Conservation (phyloP, 2,113 vertebrate species). For the Sprattus sprattus region DNA sequence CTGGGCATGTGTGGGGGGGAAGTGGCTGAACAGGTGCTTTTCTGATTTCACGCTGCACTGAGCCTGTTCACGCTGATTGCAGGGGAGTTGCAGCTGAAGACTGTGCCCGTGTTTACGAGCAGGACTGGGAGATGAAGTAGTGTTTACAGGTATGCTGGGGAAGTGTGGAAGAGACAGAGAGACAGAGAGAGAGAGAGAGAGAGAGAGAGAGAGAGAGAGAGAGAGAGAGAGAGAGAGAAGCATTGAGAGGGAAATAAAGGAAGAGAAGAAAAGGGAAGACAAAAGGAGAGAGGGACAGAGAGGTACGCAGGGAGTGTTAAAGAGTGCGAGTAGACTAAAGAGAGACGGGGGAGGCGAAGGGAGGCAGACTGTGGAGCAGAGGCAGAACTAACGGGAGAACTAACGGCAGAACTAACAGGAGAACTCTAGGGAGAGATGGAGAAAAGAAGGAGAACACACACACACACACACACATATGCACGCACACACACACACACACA, state of each 20-base stretch:
- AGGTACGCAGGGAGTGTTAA: neutral
- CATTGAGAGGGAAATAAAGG: neutral
- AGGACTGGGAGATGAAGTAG: constrained; percentile 62
- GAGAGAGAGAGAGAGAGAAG: neutral
- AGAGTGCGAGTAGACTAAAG: neutral
- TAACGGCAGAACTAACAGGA: neutral
- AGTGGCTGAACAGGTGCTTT: constrained; percentile 76
- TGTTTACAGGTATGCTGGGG: constrained; percentile 64
- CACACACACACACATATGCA: too few species aligned
- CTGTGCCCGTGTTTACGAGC: neutral
- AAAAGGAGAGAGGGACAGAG: constrained; percentile 4
- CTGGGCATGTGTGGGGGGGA: constrained; percentile 54
- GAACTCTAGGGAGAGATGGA: neutral
- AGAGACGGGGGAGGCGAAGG: neutral
- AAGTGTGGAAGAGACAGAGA: constrained; percentile 13
- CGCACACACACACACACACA: too few species aligned
- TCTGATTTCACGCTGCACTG: constrained; percentile 75
- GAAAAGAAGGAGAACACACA: too few species aligned
- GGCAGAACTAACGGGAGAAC: neutral
- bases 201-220: constrained; percentile 19
- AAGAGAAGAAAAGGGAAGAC: constrained; percentile 21
- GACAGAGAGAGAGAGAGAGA: constrained; percentile 45
- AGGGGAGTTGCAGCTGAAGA: constrained; percentile 55
- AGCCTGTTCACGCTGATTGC: constrained; percentile 74
- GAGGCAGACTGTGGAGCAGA: neutral